A percentile compares a stretch with the other conserved stretches of the same genome.
These are phyloP conservation scores for Whitmania pigra DNA, from an alignment of 1,140 invertebrate species.

Conservation along the genomic window DNA sequence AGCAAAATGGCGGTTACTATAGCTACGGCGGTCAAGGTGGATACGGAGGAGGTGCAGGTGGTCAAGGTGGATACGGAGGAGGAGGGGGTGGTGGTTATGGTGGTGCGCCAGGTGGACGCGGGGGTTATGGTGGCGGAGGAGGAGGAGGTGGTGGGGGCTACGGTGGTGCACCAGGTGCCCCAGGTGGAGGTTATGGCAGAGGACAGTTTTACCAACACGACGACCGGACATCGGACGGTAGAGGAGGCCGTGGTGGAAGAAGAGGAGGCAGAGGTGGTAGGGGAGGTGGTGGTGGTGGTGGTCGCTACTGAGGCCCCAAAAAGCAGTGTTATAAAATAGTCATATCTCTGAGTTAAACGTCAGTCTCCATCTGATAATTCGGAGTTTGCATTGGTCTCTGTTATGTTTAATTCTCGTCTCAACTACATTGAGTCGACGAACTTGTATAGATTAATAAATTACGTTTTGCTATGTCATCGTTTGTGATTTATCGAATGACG, in stretches of 20 bases:
- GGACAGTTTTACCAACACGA: constrained; percentile 23
- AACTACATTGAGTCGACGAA: too few relatives aligned
- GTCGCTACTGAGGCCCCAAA: neutral
- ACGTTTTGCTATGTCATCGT: too few relatives aligned
- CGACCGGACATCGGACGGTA: neutral
- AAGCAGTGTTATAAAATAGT: neutral
- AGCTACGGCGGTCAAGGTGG: constrained; percentile 27
- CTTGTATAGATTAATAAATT: too few relatives aligned
- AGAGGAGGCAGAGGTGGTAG: constrained; percentile 18
- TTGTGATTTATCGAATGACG: too few relatives aligned
- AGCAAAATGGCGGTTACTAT: constrained; percentile 27
- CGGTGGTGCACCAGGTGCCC: constrained; percentile 28
- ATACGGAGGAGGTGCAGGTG: constrained; percentile 26
- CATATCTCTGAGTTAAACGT: too few relatives aligned
- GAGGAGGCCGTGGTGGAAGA: neutral
- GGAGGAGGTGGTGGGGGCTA: constrained; percentile 29
- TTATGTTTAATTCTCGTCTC: too few relatives aligned
- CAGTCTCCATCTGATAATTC: too few relatives aligned
- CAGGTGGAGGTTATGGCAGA: constrained; percentile 27
- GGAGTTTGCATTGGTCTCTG: too few relatives aligned
- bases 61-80: constrained; percentile 27
- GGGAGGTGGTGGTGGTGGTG: neutral
- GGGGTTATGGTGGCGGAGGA: constrained; percentile 21
- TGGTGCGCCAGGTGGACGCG: constrained; percentile 28
- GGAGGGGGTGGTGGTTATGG: constrained; percentile 28